Evolutionary conservation across 2,797 vertebrate genomes (phyloP).

Genomic region (Crenuchus spilurus): DNA sequence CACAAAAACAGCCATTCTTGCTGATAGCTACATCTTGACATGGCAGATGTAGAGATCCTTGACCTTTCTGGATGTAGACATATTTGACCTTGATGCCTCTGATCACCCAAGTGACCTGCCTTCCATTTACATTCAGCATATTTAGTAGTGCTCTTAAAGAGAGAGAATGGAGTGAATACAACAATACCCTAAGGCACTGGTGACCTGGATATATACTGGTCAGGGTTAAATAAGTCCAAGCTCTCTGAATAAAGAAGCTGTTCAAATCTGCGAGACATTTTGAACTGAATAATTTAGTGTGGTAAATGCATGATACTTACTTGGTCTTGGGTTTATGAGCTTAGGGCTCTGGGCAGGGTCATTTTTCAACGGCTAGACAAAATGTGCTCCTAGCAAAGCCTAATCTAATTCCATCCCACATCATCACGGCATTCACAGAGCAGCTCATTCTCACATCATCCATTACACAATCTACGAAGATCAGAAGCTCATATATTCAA

Average conservation of each 20-base stretch:
- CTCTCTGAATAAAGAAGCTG: conserved; percentile 19
- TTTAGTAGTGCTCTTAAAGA: conserved; percentile 28
- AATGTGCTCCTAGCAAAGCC: conserved; percentile 32
- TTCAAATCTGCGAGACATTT: conserved; percentile 23
- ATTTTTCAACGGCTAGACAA: conserved; percentile 32
- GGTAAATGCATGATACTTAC: conserved; percentile 35
- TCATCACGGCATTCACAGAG: conserved; percentile 34
- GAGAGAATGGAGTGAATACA: background rate
- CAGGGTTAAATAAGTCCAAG: conserved; percentile 42
- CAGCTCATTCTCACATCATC: conserved; percentile 34
- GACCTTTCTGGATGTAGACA: conserved; percentile 35
- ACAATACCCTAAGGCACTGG: background rate
- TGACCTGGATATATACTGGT: conserved; percentile 21
- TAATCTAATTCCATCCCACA: conserved; percentile 49
- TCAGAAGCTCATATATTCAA: background rate
- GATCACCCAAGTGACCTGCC: conserved; percentile 36
- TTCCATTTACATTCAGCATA: conserved; percentile 43
- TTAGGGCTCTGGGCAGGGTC: conserved; percentile 21
- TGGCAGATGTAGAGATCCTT: conserved; percentile 45
- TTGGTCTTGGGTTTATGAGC: conserved; percentile 13
- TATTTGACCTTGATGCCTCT: conserved; percentile 18
- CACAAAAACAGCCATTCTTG: conserved; percentile 32
- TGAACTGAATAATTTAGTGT: conserved; percentile 27
- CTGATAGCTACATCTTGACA: conserved; percentile 2
- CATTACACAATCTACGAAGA: conserved; percentile 30